Conservation (phyloP, 2,797 vertebrate species). For the Hydrolagus colliei region DNA sequence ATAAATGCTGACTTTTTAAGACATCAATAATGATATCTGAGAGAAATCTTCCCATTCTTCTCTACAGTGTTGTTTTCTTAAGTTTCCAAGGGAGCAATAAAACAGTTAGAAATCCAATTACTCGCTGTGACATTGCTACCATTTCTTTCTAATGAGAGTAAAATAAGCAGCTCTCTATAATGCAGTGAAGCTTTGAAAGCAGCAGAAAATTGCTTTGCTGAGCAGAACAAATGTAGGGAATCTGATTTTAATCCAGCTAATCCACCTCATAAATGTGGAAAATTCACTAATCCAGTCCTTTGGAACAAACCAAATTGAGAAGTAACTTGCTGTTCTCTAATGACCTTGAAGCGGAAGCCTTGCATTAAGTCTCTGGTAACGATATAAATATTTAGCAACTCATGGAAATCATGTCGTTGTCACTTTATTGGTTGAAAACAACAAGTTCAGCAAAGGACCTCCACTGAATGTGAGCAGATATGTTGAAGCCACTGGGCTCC, state of each 20-base stretch:
- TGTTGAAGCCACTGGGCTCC: neutral
- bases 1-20: no score
- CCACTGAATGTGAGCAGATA: neutral
- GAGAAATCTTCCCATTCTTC: no score
- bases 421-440: neutral
- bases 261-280: neutral
- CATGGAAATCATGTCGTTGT: neutral
- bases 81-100: slow-evolving; percentile 43
- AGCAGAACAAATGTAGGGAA: slow-evolving; percentile 35
- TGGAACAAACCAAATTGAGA: neutral
- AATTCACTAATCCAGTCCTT: neutral
- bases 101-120: slow-evolving; percentile 54
- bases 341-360: neutral
- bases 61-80: neutral
- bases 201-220: slow-evolving; percentile 51
- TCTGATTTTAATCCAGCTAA: neutral
- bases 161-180: slow-evolving; percentile 38
- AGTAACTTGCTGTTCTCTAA: neutral
- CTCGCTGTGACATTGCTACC: slow-evolving; percentile 49
- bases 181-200: slow-evolving; percentile 40
- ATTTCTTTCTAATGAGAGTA: slow-evolving; percentile 50
- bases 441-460: neutral
- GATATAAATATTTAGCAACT: neutral
- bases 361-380: neutral
- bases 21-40: no score